A percentile compares a stretch with the other conserved stretches of the same genome.
Conservation (phyloP, 1,140 invertebrate species). For the Microplitis demolitor region DNA sequence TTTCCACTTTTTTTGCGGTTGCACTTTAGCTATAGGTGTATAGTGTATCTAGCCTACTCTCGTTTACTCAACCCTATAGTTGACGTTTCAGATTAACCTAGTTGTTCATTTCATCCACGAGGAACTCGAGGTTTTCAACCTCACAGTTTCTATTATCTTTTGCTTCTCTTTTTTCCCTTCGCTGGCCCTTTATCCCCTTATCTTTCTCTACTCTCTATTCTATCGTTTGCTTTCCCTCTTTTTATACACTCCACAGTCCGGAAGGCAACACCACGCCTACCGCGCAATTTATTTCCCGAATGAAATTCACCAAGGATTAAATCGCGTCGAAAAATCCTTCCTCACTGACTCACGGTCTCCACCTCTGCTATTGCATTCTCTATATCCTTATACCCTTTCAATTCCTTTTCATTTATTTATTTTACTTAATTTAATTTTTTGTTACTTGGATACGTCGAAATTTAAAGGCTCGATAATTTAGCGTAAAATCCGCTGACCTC, state of each 20-base stretch:
- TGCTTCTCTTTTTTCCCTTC: background rate
- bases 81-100: constrained; percentile 53
- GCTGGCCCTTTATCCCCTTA: background rate
- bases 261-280: constrained; percentile 15
- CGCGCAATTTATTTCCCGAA: constrained; percentile 21
- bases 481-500: background rate
- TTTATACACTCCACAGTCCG: background rate
- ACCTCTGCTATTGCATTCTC: background rate
- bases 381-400: too few species aligned
- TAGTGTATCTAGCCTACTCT: constrained; percentile 19
- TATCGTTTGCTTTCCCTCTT: background rate
- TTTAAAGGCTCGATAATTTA: background rate
- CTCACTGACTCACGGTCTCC: background rate
- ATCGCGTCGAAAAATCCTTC: constrained; percentile 14
- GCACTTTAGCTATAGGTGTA: constrained; percentile 11
- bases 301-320: constrained; percentile 24
- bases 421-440: background rate
- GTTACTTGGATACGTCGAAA: background rate
- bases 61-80: constrained; percentile 36
- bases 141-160: constrained; percentile 2
- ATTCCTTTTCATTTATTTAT: too few species aligned
- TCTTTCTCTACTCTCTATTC: background rate
- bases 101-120: constrained; percentile 48
- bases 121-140: constrained; percentile 14
- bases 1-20: background rate